Evolutionary conservation across 2,888 invertebrate genomes (phyloP), one percentile per base, ranked within the genome.

Genomic region (Tachina grossa): DNA sequence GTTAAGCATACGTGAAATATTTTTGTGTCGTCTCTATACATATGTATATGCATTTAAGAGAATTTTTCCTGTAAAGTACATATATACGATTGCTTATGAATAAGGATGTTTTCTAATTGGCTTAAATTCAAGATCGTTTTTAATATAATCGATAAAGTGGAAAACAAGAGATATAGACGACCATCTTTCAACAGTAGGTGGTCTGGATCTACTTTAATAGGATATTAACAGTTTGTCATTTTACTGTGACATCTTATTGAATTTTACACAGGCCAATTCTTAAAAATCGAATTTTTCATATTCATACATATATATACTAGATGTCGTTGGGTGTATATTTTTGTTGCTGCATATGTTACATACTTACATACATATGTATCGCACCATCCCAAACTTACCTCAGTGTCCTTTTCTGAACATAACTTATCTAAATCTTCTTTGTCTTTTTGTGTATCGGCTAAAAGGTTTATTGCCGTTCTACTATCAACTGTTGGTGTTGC

Each of bases 401-500:
- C 95, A 84, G 93, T 93, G 92, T 95, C 94, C 89, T 95, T 94
- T 66, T 92, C 93, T 59, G 91, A 92, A 90, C 95, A 95, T 89
- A 94, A 93, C 65, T 93, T 93, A 89, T 94, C 93, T 86, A 95
- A 93, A 87, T 94, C 93, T 87, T 93, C 93, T 43, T 93, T 92
- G 88, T 93, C 91, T 72, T 89, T 87, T 84, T 92, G 90, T 22
- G 92, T 90, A 59, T 90, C 90, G 16, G 89, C 89, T 41, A 92
- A 86, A 49, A 92, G 89, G 16, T 90, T 88, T 5, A 89, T 68
- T 0, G 89, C 88, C 14, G 89, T 88, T 51, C 83, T 88, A n/a
- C 87, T 66, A 51, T 87, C 88, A 0, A 85, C 45, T 75, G 88
- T 86, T 41, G 72, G 72, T 53, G 85, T 45, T 41, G 76, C 16